Base-by-base conservation (phyloP, 2,888 invertebrate genomes). In the Hirudinaria manillensis region DNA sequence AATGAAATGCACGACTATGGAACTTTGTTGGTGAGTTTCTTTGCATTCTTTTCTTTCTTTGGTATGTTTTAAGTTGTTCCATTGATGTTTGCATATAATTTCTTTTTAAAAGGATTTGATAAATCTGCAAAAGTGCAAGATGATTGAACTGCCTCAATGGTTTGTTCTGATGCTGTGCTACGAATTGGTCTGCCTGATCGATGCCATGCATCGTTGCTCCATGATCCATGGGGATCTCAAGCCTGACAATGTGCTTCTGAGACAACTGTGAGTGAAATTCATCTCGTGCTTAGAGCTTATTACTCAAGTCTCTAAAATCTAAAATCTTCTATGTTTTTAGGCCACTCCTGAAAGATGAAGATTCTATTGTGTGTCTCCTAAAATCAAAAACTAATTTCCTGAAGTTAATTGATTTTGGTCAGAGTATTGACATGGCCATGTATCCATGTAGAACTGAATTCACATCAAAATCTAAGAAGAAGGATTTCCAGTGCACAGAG, bases 161-260 rank as follows among this genome's bases (percentile, higher is more conserved):
- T 88, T 94, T 74, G 91, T 91, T 53, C 90, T 68, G 68, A 34
- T 32, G 68, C 13, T 68, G 34, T 68, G 32, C 36, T 34, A 91
- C 45, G 93, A 95, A 85, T 89, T 95, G 87, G 86, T 95, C 75
- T 89, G 90, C 77, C 92, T 94, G 78, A 88, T 96, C 36, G 91
- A 93, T 83, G 90, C 91, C 78, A 87, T 97, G 80, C 95, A 95
- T 84, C 89, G 90, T 81, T 90, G 91, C 79, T 89, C 91, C 83
- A 93, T 97, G 78, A 93, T 97, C 80, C 97, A 97, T 83, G 95
- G 92, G 0, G 97, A 97, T 83, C 90, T 97, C 75, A 97, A 97
- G 84, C 94, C 96, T 0, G 97, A 97, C 84, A 97, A 97, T 87
- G 92, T 96, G 84, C 87, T 96, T 79, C 85, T 96, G 24, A 80